Evolutionary conservation across 2,888 invertebrate genomes (phyloP), one percentile per base, ranked within the genome.

Genomic region (Petrophora chlorosata): DNA sequence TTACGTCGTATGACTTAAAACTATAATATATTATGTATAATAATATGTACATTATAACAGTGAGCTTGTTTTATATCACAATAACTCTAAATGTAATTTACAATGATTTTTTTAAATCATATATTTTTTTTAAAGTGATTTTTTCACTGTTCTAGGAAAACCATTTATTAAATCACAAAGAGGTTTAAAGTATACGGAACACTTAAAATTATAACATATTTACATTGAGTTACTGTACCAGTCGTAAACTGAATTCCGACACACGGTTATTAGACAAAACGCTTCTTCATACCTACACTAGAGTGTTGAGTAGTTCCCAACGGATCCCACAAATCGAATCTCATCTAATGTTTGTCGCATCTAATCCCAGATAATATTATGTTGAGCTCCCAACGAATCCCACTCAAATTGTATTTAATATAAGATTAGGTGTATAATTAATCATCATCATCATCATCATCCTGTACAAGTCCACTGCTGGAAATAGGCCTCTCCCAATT

Each of bases 31-130:
- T n/a, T n/a, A n/a, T n/a, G n/a, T n/a, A 63, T 61, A 59, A 61
- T 66, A 59, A 56, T 85, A 85, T 85, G 74, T 85, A 85, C 85
- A 85, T 67, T 48, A 67, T 67, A 77, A 76, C 74, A 74, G 67
- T 59, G 59, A 56, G 52, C 52, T 58, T 63, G 48, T 59, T 39
- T 39, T 51, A 57, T 62, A 67, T 66, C 67, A 65, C 61, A 67
- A 61, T 59, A 54, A 61, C 55, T 46, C 59, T 59, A 61, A n/a
- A 43, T 54, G 49, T 35, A 8, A 63, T 73, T 61, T 73, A 73
- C 70, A 73, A 63, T 65, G 54, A 58, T 13, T 36, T 33, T 12
- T 10, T 23, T 25, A 1, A n/a, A 10, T 10, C 3, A 25, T 2
- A 10, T 25, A 10, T 25, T 10, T 10, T 65, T 56, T 66, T 65